Base-by-base conservation (phyloP, 2,113 vertebrate species). In the Varanus salvator region DNA sequence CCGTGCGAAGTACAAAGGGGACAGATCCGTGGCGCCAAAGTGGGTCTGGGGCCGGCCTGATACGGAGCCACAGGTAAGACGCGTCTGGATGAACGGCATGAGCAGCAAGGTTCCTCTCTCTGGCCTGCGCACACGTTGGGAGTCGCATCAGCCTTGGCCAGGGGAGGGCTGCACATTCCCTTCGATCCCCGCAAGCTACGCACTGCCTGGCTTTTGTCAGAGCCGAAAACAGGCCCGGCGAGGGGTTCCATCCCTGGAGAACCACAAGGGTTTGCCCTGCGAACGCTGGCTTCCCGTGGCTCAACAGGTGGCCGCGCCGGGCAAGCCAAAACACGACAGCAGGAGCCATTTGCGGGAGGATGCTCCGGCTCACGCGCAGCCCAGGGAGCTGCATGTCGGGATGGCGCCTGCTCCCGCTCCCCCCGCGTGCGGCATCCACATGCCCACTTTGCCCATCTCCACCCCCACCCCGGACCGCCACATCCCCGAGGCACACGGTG, bases 151-250 rank as follows among this genome's bases (percentile, higher is more conserved):
- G 38, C 38, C 38, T 44, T 44, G 38, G 38, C 38, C 38, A 44
- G 38, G 38, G 38, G 38, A 44, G 38, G 38, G 38, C 38, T 3
- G 3, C 38, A 3, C 38, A 44, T 44, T 44, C 38, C 38, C 38
- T 44, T 3, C 38, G 38, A 44, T 44, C 38, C 38, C 38, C 38
- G 60, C 4, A 68, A 68, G 34, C 81, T 0, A 6, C 25, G 4
- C 57, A 38, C 2, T 5, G 31, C 48, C 14, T 3, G 11, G 57
- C 12, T 29, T 15, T 34, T 3, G n/a, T 57, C n/a, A 8, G n/a
- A 7, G 4, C 48, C n/a, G 2, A 23, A 1, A n/a, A n/a, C 23
- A n/a, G 66, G 23, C 0, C 21, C 21, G 2, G 8, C 17, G 8
- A 57, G 8, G 29, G 14, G 29, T 60, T 21, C 34, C 52, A 34